Base-by-base conservation (phyloP, 1,140 invertebrate species). In the Ceratoteleas bidentatus region DNA sequence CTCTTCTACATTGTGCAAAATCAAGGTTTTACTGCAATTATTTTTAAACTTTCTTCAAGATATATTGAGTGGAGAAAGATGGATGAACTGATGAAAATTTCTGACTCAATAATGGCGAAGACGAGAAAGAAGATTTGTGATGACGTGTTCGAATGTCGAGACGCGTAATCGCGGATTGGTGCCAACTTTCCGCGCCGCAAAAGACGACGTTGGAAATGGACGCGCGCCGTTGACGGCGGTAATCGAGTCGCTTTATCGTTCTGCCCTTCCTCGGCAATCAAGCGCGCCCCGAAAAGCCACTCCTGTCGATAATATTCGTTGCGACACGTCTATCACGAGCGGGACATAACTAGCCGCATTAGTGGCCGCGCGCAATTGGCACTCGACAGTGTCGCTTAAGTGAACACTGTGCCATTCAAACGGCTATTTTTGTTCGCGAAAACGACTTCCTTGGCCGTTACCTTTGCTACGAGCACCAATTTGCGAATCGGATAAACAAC, bases 271-370 rank as follows among this genome's bases (percentile, higher is more conserved):
- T 81, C 58, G 70, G 69, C 72, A 75, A 84, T 84, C 79, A 70
- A 81, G 78, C 78, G 64, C 83, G 66, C 83, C 83, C 78, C 77
- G 70, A 84, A 84, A 81, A 81, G 83, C 83, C 83, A 81, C 78
- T 81, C 78, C 74, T 81, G 74, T 78, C 83, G 78, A 81, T 84
- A 82, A 82, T 84, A 82, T 82, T 76, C 83, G 79, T 76, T 79
- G 68, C 83, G 72, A 84, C 79, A 79, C 81, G 81, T 83, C 65
- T 61, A 83, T 78, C 81, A 69, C 70, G 58, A 52, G 33, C 33
- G 60, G 60, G 34, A 76, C 72, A 72, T 72, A 81, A 76, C 79
- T 76, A 75, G 79, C 65, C 61, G 58, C 66, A 81, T 81, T 81
- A 81, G 61, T 49, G 72, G 33, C 56, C 15, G 72, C 16, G 68